phyloP scores from a whole-genome alignment of 2,113 vertebrate genomes.

The Podiceps cristatus region DNA sequence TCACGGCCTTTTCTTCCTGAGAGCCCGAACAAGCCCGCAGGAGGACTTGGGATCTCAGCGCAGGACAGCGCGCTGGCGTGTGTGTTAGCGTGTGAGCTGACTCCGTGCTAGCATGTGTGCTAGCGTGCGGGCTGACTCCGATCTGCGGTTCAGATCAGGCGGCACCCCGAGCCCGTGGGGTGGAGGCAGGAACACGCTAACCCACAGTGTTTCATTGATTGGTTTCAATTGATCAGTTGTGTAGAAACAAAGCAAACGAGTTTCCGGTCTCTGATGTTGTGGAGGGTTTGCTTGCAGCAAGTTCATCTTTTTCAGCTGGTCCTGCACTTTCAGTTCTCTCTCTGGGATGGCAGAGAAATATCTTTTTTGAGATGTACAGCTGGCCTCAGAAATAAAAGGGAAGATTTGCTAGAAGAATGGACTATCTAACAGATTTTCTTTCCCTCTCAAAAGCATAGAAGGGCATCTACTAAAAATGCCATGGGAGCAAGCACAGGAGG shows the following conservation, averaged over 20 bases:
- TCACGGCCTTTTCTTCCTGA: neutral
- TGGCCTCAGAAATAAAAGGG: neutral
- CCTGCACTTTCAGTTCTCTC: neutral
- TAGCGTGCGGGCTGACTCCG: accelerated
- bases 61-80: accelerated
- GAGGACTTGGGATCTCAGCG: neutral
- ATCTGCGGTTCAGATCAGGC: neutral
- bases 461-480: neutral
- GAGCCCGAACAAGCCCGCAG: neutral
- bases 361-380: neutral
- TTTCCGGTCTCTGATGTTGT: neutral
- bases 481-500: neutral
- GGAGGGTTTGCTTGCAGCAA: neutral
- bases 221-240: constrained; percentile 15
- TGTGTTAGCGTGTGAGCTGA: accelerated
- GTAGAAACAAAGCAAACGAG: neutral
- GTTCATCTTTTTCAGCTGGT: neutral
- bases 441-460: neutral
- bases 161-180: accelerated
- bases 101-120: accelerated
- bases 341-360: neutral
- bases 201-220: neutral
- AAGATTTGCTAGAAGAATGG: neutral
- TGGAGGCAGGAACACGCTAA: neutral
- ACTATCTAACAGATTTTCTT: neutral